Conservation (phyloP, 2,113 vertebrate genomes). For the Ivindomyrus marchei region DNA sequence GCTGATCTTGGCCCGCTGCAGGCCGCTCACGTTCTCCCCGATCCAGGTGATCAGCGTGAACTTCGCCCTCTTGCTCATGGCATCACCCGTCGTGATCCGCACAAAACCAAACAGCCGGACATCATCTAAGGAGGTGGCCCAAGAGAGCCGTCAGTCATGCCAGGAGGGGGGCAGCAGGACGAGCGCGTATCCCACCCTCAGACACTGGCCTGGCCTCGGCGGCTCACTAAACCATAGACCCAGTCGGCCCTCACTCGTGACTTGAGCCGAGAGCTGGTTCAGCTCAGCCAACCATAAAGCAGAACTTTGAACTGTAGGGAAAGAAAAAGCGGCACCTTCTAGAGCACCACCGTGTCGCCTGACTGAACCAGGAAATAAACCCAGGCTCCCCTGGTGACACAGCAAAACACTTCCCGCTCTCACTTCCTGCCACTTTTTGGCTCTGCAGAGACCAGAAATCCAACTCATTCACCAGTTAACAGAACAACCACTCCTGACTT, state of each 20-base stretch:
- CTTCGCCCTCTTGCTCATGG: conserved; percentile 95
- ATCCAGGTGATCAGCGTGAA: conserved; percentile 97
- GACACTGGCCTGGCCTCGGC: neutral
- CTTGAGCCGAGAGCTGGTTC: neutral
- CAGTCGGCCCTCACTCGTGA: neutral
- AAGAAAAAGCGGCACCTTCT: neutral
- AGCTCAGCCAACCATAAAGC: neutral
- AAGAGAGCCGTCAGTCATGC: neutral
- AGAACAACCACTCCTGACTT: neutral
- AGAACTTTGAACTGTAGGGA: neutral
- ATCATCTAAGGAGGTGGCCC: conserved; percentile 61
- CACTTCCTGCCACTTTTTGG: neutral
- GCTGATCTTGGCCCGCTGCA: conserved; percentile 91
- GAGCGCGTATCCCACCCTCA: neutral
- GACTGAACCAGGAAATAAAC: conserved; percentile 2
- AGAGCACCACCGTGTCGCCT: neutral
- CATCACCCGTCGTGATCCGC: conserved; percentile 84
- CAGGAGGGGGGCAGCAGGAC: neutral
- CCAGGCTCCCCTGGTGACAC: neutral
- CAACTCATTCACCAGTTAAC: neutral
- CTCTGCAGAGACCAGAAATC: neutral
- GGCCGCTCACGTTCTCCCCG: conserved; percentile 78
- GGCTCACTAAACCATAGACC: neutral
- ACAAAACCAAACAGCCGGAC: conserved; percentile 78
- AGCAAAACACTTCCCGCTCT: neutral